Conservation (phyloP, 1,140 invertebrate genomes). For the Ceratina australensis region DNA sequence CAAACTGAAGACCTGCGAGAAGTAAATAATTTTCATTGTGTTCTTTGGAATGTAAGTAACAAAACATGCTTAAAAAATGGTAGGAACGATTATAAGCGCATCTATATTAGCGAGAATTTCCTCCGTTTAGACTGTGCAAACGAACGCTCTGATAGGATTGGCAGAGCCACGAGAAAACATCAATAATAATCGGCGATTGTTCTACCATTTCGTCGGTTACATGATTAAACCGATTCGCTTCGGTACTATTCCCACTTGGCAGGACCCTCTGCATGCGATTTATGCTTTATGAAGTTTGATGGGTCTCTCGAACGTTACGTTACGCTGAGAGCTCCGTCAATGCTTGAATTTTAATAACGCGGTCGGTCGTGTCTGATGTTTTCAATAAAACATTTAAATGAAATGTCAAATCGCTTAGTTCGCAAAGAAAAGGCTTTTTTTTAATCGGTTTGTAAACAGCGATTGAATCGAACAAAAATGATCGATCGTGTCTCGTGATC, state of each 20-base stretch:
- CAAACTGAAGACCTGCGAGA: slow-evolving; percentile 12
- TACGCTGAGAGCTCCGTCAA: slow-evolving; percentile 35
- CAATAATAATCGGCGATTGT: slow-evolving; percentile 38
- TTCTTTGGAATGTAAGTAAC: no score
- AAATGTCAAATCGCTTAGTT: no score
- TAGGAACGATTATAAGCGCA: no score
- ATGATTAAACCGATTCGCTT: slow-evolving; percentile 48
- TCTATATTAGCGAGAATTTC: no score
- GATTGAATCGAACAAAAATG: no score
- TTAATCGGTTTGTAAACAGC: no score
- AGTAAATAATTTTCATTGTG: not conserved
- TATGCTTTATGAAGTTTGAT: slow-evolving; percentile 52
- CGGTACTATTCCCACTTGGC: slow-evolving; percentile 46
- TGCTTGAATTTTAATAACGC: slow-evolving; percentile 41
- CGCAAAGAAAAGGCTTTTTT: no score
- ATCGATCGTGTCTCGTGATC: slow-evolving; percentile 4
- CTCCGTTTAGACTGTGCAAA: no score
- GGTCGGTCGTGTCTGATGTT: not conserved
- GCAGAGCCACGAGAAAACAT: not conserved
- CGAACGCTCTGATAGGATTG: not conserved
- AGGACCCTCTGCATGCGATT: slow-evolving; percentile 42
- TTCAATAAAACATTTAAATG: no score
- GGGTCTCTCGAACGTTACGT: slow-evolving; percentile 27
- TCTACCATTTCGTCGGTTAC: slow-evolving; percentile 37
- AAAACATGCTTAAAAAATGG: no score